These are phyloP conservation scores for Leptinotarsa defecta DNA, from an alignment of 1,140 invertebrate genomes.

Conservation along the genomic window DNA sequence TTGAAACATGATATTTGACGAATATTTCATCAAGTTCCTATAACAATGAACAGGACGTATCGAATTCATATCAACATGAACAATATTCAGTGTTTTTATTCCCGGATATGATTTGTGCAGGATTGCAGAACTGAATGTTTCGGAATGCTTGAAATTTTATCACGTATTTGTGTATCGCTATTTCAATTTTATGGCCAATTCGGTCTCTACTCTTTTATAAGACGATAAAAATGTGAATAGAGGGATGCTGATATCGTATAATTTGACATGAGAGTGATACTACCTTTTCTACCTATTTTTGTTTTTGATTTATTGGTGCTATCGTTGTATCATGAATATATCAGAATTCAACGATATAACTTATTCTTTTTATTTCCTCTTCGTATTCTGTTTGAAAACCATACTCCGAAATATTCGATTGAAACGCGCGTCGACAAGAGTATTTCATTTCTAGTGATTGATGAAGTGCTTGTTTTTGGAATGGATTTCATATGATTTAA, in stretches of 20 bases:
- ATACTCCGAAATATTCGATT: too few relatives aligned
- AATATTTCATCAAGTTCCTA: too few relatives aligned
- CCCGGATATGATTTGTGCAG: background rate
- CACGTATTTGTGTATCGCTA: background rate
- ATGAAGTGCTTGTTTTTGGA: too few relatives aligned
- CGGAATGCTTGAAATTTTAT: background rate
- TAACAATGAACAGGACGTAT: too few relatives aligned
- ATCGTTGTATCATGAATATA: background rate
- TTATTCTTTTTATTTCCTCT: background rate
- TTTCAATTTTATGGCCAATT: background rate
- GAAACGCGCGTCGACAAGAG: too few relatives aligned
- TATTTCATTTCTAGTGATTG: too few relatives aligned
- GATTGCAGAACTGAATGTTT: background rate
- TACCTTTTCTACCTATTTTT: background rate
- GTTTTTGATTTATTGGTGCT: background rate
- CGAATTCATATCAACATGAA: too few relatives aligned
- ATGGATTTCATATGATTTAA: too few relatives aligned
- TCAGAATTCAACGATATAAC: background rate
- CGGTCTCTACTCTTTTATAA: background rate
- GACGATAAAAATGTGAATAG: slow-evolving; percentile 2
- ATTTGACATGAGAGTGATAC: slow-evolving; percentile 4
- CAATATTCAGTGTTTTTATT: background rate
- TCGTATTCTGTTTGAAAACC: too few relatives aligned
- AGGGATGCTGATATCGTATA: background rate
- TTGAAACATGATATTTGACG: too few relatives aligned